Evolutionary conservation across 2,113 vertebrate species (phyloP).

Genomic region (Neolamprologus falcicula): DNA sequence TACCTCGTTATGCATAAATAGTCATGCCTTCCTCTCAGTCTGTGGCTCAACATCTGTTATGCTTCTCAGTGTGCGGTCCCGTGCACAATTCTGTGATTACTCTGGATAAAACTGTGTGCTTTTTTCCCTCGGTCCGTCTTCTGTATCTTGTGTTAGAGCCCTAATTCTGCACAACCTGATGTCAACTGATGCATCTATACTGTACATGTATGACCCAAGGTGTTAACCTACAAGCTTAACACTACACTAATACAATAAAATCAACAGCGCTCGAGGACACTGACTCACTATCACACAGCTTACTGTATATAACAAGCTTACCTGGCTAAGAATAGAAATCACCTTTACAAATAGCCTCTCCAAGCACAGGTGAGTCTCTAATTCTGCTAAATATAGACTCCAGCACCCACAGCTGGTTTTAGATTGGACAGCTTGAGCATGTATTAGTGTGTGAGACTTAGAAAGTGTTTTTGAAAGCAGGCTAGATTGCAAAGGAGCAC

Average conservation of each 20-base stretch:
- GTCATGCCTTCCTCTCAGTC: background rate
- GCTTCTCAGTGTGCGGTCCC: rapidly evolving
- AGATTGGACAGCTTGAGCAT: background rate
- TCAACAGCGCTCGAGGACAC: background rate
- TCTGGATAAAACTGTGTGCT: background rate
- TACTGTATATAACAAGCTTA: slow-evolving; percentile 37
- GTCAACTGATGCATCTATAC: background rate
- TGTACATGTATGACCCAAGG: background rate
- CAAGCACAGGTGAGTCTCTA: slow-evolving; percentile 5
- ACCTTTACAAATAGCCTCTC: slow-evolving; percentile 23
- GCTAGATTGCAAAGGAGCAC: background rate
- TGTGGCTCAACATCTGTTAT: background rate
- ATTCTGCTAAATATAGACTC: slow-evolving; percentile 10
- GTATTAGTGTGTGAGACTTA: background rate
- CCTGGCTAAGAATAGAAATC: slow-evolving; percentile 33
- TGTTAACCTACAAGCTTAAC: slow-evolving; percentile 30
- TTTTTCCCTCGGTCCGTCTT: rapidly evolving
- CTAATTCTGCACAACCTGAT: background rate
- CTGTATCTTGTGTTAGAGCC: background rate
- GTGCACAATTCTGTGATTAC: background rate
- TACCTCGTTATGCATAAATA: background rate
- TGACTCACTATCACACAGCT: background rate
- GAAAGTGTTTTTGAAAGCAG: background rate
- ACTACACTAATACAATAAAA: background rate
- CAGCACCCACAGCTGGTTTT: background rate